Evolutionary conservation across 1,140 invertebrate genomes (phyloP), one percentile per base, ranked within the genome.

Genomic region (Calycopis cecrops): DNA sequence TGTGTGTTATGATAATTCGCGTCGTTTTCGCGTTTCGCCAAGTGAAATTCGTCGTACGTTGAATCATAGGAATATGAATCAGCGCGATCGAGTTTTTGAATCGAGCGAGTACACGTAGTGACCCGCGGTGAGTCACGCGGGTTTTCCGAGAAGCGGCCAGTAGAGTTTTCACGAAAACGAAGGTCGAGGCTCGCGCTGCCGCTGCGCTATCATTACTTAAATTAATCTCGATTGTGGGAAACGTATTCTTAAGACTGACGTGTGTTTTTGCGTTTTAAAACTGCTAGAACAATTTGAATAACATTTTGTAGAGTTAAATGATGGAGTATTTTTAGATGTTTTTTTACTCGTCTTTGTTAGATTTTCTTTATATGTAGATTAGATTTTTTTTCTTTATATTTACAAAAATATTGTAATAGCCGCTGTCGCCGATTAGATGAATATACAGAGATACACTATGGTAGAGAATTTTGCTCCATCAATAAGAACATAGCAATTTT

Each of bases 61-160:
- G 83, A 86, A 76, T 86, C 83, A 86, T 83, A 79, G 67, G 61
- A 52, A 68, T 56, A 75, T 86, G 80, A 86, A 81, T 86, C 80
- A 86, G 66, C 73, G 78, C 79, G 78, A 79, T 83, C 70, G 79
- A 81, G 74, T 84, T 82, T 84, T 84, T 82, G 80, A 83, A 84
- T 84, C 69, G 74, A 77, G 74, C 72, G 73, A 71, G 69, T 82
- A 82, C 72, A 69, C 74, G 75, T 75, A 80, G 81, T 79, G 79
- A 77, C 75, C 75, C 69, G 75, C 73, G 79, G 73, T 79, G 82
- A 85, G 59, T 86, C 83, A 86, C 62, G 55, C 76, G 83, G 83
- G 81, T 86, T 85, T 86, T 86, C 83, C 83, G 71, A 81, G 83
- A 86, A 86, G 16, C 70, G 66, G 53, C 67, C 48, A 65, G 57